Conservation (phyloP, 2,888 invertebrate species). For the Stomorhina lunata region DNA sequence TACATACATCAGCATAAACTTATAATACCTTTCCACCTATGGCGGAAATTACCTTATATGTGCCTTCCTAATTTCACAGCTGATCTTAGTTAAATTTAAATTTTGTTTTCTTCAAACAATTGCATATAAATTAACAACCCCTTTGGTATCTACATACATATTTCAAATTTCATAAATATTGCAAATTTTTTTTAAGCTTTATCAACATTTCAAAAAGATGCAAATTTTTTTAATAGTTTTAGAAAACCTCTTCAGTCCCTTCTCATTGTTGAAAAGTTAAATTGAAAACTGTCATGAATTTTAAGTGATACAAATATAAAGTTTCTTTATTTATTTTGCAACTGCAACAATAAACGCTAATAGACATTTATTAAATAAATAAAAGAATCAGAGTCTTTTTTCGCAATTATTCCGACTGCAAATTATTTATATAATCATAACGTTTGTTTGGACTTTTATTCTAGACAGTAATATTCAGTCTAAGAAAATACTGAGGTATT, state of each 20-base stretch:
- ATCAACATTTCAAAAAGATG: too few species aligned
- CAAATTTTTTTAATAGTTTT: too few species aligned
- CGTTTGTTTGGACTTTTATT: constrained; percentile 14
- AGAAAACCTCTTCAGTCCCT: too few species aligned
- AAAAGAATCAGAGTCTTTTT: constrained; percentile 8
- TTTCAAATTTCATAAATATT: not conserved
- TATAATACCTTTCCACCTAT: too few species aligned
- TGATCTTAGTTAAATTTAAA: too few species aligned
- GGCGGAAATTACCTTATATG: too few species aligned
- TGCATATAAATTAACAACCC: not conserved
- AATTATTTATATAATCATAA: constrained; percentile 33
- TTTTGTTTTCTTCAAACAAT: too few species aligned
- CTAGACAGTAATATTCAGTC: constrained; percentile 2
- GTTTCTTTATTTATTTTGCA: not conserved
- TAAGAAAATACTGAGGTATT: not conserved
- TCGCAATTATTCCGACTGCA: constrained; percentile 19
- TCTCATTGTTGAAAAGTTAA: too few species aligned
- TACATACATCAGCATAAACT: too few species aligned
- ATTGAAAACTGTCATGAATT: not conserved
- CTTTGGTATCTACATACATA: not conserved
- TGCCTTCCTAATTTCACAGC: too few species aligned
- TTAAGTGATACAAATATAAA: too few species aligned
- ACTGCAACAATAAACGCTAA: constrained; percentile 30
- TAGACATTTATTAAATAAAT: constrained; percentile 26
- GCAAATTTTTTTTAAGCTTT: not conserved